phyloP scores from a whole-genome alignment of 1,140 invertebrate species.

The Vanessa tameamea region DNA sequence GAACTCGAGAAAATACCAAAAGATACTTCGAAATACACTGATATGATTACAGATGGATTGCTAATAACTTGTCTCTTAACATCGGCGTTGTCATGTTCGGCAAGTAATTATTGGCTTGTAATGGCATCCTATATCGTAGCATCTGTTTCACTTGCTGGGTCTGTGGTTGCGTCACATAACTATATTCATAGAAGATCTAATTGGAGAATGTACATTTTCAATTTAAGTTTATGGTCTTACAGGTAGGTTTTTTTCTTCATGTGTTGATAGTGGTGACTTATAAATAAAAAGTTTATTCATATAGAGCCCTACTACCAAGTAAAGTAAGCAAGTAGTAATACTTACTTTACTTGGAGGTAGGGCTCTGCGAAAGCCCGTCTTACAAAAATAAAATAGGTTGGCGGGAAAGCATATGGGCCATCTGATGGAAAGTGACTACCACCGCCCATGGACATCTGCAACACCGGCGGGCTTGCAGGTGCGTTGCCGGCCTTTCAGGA shows the following conservation, averaged over 20 bases:
- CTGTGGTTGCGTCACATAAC: slow-evolving; percentile 86
- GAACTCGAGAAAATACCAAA: slow-evolving; percentile 77
- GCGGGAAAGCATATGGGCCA: too few species aligned
- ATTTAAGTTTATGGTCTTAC: slow-evolving; percentile 85
- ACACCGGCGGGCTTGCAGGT: too few species aligned
- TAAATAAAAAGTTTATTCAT: too few species aligned
- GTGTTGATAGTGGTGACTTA: neutral
- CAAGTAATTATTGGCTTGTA: slow-evolving; percentile 51
- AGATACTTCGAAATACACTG: slow-evolving; percentile 40
- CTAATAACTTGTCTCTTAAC: slow-evolving; percentile 48
- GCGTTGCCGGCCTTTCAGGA: too few species aligned
- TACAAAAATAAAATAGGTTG: too few species aligned
- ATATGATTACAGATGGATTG: slow-evolving; percentile 61
- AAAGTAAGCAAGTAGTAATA: too few species aligned
- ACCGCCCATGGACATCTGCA: too few species aligned
- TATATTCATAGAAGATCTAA: slow-evolving; percentile 90
- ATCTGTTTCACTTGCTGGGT: slow-evolving; percentile 81
- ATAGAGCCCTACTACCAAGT: too few species aligned
- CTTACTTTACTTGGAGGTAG: too few species aligned
- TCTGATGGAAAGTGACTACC: too few species aligned
- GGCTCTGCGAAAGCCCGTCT: too few species aligned
- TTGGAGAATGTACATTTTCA: slow-evolving; percentile 91
- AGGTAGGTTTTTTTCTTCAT: slow-evolving; percentile 63
- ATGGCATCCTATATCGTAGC: slow-evolving; percentile 56
- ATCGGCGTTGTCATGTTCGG: slow-evolving; percentile 55